Evolutionary conservation across 2,113 vertebrate species (phyloP).

Genomic region (Drymodes brunneopygia): DNA sequence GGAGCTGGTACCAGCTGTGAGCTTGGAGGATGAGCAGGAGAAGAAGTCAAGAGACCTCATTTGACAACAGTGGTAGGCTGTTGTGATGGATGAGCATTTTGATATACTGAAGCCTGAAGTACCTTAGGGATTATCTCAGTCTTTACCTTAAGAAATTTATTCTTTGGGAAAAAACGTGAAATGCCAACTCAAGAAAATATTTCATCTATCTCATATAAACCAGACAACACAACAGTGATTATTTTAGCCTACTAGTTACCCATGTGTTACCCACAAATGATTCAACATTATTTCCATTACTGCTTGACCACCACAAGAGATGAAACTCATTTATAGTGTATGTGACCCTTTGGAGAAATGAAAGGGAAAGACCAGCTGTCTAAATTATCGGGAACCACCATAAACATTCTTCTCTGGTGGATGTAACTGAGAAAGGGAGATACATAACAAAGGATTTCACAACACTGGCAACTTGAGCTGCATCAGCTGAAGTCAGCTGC

Average conservation of each 20-base stretch:
- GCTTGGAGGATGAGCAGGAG: background rate
- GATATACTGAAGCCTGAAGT: background rate
- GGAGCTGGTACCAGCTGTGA: background rate
- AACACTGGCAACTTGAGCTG: background rate
- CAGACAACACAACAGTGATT: background rate
- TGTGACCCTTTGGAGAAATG: background rate
- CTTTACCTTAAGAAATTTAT: background rate
- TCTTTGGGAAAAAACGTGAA: background rate
- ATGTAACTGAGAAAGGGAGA: background rate
- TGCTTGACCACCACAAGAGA: background rate
- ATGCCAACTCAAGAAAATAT: background rate
- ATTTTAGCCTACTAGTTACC: conserved; percentile 3
- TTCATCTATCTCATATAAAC: background rate
- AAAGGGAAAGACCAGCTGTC: background rate
- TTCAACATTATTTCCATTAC: background rate
- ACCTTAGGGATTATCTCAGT: background rate
- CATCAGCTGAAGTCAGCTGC: background rate
- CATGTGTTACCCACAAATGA: background rate
- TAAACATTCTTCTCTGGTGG: background rate
- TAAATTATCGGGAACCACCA: background rate
- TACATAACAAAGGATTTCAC: background rate
- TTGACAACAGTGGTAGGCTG: background rate
- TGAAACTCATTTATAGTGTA: background rate
- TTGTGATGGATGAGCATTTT: background rate
- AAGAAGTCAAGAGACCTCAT: background rate